Evolutionary conservation across 1,140 invertebrate genomes (phyloP), one percentile per base, ranked within the genome.

Genomic region (Manduca sexta): DNA sequence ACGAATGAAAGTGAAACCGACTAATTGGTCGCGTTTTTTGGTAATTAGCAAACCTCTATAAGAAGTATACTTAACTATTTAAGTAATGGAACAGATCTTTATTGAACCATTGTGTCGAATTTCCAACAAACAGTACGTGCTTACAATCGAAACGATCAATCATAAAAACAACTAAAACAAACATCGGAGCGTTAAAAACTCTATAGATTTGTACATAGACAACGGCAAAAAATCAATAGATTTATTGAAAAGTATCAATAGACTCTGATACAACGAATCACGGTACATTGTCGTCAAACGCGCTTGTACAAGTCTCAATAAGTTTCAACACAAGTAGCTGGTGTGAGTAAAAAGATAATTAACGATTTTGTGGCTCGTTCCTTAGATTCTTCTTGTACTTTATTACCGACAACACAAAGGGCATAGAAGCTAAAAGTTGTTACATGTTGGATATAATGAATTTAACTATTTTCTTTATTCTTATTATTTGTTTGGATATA

Each of bases 211-310:
- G 45, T 26, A 37, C 30, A 43, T 43, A 13, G 30, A 13, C 37
- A 49, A 43, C 37, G 41, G 40, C 43, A 51, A 51, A 51, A 51
- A 51, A 42, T 40, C 21, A n/a, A 16, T n/a, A 37, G 29, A 45
- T 15, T 49, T 49, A 59, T 40, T 51, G 48, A 51, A 44, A 49
- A 26, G 21, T 26, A 55, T 39, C 41, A 43, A 33, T 29, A 2
- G 45, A 41, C 45, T 48, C 50, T 47, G 47, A 39, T 50, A 39
- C 44, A 37, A 39, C 52, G 49, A 52, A 46, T 59, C 51, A 52
- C 21, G 42, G 43, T 34, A 47, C 45, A 50, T 51, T 47, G 38
- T 49, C 45, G 40, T 16, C 29, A 35, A 31, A 51, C 48, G 51
- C 55, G 57, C 51, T 49, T 33, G 33, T 56, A 45, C 49, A 47